A percentile compares a stretch with the other conserved stretches of the same genome.
Conservation (phyloP, 2,113 vertebrate species). For the Sardina pilchardus region DNA sequence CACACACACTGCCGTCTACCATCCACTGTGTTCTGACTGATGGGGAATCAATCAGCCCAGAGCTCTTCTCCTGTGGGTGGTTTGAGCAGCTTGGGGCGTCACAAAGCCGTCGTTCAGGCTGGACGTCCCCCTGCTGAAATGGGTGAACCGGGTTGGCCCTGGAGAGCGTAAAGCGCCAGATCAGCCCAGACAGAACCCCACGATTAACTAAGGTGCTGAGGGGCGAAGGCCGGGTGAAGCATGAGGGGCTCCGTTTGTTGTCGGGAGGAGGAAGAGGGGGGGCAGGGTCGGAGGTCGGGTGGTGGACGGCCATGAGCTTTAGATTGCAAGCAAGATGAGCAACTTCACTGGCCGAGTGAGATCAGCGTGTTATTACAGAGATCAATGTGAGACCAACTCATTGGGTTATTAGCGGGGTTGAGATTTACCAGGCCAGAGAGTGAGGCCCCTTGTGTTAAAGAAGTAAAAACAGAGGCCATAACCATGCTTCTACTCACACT, state of each 20-base stretch:
- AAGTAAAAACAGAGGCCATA: neutral
- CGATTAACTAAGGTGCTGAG: conserved; percentile 57
- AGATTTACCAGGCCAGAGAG: neutral
- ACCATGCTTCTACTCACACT: conserved; percentile 39
- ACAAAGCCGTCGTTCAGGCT: conserved; percentile 63
- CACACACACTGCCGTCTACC: neutral
- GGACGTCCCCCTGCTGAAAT: conserved; percentile 62
- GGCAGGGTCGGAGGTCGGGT: neutral
- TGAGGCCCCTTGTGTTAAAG: neutral
- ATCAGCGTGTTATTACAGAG: no score
- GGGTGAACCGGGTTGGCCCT: conserved; percentile 54
- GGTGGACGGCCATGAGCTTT: neutral
- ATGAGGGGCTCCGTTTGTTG: neutral
- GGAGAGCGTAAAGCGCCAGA: conserved; percentile 65
- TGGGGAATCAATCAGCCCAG: neutral
- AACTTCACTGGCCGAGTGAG: neutral
- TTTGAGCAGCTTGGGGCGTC: conserved; percentile 68
- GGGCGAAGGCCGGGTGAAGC: conserved; percentile 41
- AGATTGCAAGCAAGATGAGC: neutral
- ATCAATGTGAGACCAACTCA: neutral
- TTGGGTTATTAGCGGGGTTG: neutral
- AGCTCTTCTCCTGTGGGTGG: conserved; percentile 31
- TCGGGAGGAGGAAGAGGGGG: neutral
- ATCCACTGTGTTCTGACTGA: neutral
- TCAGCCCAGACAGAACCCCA: conserved; percentile 52